A percentile compares a stretch with the other conserved stretches of the same genome.
These are phyloP conservation scores for Montipora capricornis DNA, from an alignment of 64 coral and sea anemone genomes.

Conservation along the genomic window DNA sequence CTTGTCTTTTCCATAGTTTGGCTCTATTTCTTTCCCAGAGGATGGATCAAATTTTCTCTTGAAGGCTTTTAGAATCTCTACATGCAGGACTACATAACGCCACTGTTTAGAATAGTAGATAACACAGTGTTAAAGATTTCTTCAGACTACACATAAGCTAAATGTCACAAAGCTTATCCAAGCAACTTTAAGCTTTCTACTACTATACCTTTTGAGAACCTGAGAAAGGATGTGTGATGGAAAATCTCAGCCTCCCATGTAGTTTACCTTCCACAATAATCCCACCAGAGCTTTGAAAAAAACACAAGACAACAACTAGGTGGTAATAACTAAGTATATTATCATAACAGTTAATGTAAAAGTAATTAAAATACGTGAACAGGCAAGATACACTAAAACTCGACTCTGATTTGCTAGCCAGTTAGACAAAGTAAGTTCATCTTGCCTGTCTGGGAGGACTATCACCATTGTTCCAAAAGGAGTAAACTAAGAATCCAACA, in stretches of 20 bases:
- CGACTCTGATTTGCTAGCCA: no score
- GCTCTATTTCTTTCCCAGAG: constrained; percentile 86
- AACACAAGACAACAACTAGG: neutral
- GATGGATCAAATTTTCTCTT: constrained; percentile 78
- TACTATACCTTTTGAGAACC: constrained; percentile 66
- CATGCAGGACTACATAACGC: constrained; percentile 85
- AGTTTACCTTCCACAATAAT: constrained; percentile 74
- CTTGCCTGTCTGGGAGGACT: no score
- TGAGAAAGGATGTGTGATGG: constrained; percentile 65
- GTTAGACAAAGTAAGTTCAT: no score
- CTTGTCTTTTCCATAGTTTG: constrained; percentile 87
- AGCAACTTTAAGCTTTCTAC: no score
- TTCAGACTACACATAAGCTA: no score
- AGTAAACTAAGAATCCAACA: no score
- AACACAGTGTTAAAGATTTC: neutral
- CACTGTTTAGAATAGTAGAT: constrained; percentile 33
- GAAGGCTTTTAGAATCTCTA: constrained; percentile 73
- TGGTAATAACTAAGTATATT: no score
- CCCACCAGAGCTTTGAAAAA: constrained; percentile 39
- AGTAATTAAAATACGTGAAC: no score
- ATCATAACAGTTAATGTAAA: no score
- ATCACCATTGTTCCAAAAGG: no score
- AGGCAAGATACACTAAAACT: no score
- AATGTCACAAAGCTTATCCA: neutral
- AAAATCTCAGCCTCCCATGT: constrained; percentile 72